Conservation (phyloP, 2,888 invertebrate species). For the Slavum lentiscoides region DNA sequence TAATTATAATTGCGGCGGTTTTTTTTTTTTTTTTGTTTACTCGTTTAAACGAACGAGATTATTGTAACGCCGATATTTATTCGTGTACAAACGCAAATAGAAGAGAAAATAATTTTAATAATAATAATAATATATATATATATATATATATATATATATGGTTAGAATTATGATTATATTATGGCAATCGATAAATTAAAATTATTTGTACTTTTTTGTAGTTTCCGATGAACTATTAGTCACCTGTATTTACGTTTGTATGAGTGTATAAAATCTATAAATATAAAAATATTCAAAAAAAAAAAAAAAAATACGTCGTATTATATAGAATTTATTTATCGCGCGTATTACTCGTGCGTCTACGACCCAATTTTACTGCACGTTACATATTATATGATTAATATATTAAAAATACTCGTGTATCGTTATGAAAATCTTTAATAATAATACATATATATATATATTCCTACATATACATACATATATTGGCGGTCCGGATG, state of each 20-base stretch:
- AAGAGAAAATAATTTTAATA: no score
- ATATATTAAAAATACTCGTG: neutral
- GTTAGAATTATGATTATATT: constrained; percentile 22
- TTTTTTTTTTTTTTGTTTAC: neutral
- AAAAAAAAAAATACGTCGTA: neutral
- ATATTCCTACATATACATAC: no score
- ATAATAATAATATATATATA: neutral
- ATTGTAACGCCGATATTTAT: no score
- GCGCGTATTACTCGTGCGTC: constrained; percentile 8
- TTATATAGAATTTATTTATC: neutral
- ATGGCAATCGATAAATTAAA: constrained; percentile 32
- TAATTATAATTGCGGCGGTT: neutral
- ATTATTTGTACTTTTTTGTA: constrained; percentile 32
- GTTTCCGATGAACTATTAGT: constrained; percentile 1
- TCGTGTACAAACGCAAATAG: no score
- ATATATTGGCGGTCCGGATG: neutral
- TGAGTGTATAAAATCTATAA: neutral
- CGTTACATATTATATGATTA: neutral
- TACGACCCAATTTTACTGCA: neutral
- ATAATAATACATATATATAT: no score
- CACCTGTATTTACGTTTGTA: neutral
- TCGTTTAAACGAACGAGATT: no score
- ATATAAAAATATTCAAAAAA: no score
- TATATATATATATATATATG: neutral
- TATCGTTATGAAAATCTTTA: neutral